Conservation (phyloP, 2,888 invertebrate genomes). For the Adelphocoris suturalis region DNA sequence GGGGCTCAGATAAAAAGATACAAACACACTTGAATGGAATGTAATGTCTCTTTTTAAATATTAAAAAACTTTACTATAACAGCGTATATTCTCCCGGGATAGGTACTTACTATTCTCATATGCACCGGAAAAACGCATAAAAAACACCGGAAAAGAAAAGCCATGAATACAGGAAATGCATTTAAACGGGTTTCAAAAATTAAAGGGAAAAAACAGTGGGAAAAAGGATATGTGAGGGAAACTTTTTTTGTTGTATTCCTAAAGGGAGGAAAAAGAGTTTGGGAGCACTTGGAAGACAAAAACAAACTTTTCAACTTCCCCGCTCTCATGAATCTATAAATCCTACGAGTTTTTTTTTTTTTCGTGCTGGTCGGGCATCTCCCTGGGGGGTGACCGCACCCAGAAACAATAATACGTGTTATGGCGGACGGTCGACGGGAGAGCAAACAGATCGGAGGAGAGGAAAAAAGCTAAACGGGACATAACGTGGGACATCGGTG, state of each 20-base stretch:
- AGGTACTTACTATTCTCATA: background rate
- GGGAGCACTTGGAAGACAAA: constrained; percentile 31
- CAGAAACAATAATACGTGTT: constrained; percentile 36
- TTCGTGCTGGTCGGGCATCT: background rate
- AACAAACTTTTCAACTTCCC: constrained; percentile 29
- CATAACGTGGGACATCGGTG: background rate
- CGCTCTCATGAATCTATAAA: constrained; percentile 39
- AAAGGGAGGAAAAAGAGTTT: constrained; percentile 1
- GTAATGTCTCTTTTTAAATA: no score
- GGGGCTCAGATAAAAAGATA: no score
- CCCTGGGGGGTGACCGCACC: constrained; percentile 10
- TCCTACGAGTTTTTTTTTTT: background rate
- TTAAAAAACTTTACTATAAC: background rate
- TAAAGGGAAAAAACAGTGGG: background rate
- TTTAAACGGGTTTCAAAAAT: constrained; percentile 16
- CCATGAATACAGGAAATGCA: background rate
- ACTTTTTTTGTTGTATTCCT: background rate
- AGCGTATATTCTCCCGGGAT: background rate
- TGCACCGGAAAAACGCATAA: background rate
- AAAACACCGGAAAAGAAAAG: background rate
- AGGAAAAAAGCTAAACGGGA: constrained; percentile 15
- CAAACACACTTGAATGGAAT: no score
- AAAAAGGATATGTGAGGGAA: constrained; percentile 7
- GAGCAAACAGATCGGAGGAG: background rate
- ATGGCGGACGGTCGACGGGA: background rate